A percentile compares a stretch with the other conserved stretches of the same genome.
Conservation (phyloP, 1,140 invertebrate species). For the Zaprionus camerounensis region DNA sequence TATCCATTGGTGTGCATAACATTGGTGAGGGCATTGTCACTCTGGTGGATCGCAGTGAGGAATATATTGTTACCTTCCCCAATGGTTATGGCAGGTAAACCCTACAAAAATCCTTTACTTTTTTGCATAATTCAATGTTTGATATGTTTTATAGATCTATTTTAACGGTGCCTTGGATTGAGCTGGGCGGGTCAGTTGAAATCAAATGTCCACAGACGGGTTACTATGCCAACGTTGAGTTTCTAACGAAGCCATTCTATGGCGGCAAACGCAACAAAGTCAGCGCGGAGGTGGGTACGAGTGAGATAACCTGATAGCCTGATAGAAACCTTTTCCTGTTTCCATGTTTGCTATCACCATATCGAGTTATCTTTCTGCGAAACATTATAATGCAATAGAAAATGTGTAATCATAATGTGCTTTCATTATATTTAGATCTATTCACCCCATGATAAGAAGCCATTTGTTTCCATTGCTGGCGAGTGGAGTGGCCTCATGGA, state of each 20-base stretch:
- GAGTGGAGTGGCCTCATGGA: conserved; percentile 98
- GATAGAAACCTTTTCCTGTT: not conserved
- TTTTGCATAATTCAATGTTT: not conserved
- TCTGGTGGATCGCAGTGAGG: conserved; percentile 93
- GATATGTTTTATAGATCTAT: conserved; percentile 90
- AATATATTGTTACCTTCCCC: conserved; percentile 97
- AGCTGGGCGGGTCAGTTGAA: conserved; percentile 94
- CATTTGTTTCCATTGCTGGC: conserved; percentile 93
- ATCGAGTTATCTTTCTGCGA: not conserved
- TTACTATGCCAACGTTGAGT: conserved; percentile 94
- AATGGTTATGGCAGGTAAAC: conserved; percentile 95
- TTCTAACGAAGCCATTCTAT: conserved; percentile 98
- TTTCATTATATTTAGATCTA: conserved; percentile 74
- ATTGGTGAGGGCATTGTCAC: conserved; percentile 93
- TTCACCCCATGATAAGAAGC: conserved; percentile 93
- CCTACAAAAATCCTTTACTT: not conserved
- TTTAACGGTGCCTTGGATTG: conserved; percentile 98
- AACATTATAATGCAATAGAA: not conserved
- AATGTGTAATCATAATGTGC: conserved; percentile 34
- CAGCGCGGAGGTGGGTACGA: conserved; percentile 89
- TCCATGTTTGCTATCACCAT: not conserved
- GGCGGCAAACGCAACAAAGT: conserved; percentile 97
- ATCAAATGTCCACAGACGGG: conserved; percentile 96
- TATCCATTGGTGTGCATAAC: conserved; percentile 96
- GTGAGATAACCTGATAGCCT: not conserved